These are phyloP conservation scores for Netelia inedita DNA, from an alignment of 2,888 invertebrate species.

Conservation along the genomic window DNA sequence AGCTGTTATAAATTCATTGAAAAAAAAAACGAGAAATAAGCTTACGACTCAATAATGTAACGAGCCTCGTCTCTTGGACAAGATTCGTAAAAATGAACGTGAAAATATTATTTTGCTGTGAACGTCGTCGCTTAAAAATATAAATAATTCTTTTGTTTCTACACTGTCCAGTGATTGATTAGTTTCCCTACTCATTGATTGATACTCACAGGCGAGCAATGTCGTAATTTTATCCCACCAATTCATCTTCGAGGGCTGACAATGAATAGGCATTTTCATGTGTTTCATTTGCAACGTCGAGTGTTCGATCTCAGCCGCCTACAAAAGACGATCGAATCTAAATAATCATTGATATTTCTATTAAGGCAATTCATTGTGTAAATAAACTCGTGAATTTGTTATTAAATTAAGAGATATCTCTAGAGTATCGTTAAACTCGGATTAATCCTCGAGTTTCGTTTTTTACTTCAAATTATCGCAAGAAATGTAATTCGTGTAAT, in stretches of 20 bases:
- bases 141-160: no score
- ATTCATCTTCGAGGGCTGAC: constrained; percentile 76
- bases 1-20: constrained; percentile 59
- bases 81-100: no score
- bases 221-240: constrained; percentile 68
- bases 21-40: not conserved
- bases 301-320: constrained; percentile 79
- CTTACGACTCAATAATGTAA: no score
- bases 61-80: no score
- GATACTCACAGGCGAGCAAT: constrained; percentile 70
- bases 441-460: not conserved
- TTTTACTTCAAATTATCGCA: not conserved
- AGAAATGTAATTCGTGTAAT: not conserved
- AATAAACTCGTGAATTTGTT: not conserved
- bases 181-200: no score
- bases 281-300: constrained; percentile 73
- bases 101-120: no score
- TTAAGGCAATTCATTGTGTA: no score
- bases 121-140: no score
- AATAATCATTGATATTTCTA: not conserved
- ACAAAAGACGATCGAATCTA: not conserved
- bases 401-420: not conserved
- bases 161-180: no score
- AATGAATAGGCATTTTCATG: constrained; percentile 75
- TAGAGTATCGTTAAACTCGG: not conserved